A percentile compares a stretch with the other conserved stretches of the same genome.
phyloP scores from a whole-genome alignment of 1,140 invertebrate species.

The Hydropsyche tenuis region DNA sequence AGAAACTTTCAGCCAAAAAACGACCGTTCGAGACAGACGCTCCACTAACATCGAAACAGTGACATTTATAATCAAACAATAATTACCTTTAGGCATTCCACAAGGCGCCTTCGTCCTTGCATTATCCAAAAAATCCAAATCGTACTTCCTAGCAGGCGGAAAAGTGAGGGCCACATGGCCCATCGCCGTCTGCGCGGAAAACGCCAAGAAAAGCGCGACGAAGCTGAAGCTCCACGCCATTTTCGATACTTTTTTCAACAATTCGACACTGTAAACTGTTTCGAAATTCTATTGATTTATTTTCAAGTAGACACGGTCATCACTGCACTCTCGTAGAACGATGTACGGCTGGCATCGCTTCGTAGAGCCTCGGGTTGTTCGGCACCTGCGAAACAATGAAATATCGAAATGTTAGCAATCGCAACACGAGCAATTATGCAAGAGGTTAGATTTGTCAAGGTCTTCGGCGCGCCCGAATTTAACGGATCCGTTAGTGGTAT shows the following conservation, averaged over 20 bases:
- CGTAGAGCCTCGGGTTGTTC: neutral
- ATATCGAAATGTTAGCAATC: slow-evolving; percentile 14
- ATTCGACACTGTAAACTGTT: neutral
- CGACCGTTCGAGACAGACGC: too few species aligned
- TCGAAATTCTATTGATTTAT: neutral
- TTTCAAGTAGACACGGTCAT: too few species aligned
- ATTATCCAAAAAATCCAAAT: slow-evolving; percentile 94
- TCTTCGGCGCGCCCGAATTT: neutral
- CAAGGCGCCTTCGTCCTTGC: slow-evolving; percentile 88
- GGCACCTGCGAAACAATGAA: slow-evolving; percentile 32
- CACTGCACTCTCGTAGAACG: too few species aligned
- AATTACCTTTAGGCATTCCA: slow-evolving; percentile 93
- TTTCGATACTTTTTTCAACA: neutral
- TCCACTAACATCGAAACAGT: too few species aligned
- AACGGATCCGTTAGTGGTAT: neutral
- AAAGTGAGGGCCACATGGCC: slow-evolving; percentile 86
- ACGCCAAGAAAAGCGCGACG: neutral
- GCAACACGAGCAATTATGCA: slow-evolving; percentile 7
- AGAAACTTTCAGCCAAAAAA: too few species aligned
- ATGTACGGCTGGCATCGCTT: neutral
- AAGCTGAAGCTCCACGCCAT: slow-evolving; percentile 7
- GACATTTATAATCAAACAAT: slow-evolving; percentile 9
- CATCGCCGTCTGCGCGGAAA: slow-evolving; percentile 52
- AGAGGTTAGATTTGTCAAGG: slow-evolving; percentile 26
- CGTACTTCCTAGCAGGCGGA: slow-evolving; percentile 83